Conservation (phyloP, 1,140 invertebrate species). For the Pseudomyrmex pallidus region DNA sequence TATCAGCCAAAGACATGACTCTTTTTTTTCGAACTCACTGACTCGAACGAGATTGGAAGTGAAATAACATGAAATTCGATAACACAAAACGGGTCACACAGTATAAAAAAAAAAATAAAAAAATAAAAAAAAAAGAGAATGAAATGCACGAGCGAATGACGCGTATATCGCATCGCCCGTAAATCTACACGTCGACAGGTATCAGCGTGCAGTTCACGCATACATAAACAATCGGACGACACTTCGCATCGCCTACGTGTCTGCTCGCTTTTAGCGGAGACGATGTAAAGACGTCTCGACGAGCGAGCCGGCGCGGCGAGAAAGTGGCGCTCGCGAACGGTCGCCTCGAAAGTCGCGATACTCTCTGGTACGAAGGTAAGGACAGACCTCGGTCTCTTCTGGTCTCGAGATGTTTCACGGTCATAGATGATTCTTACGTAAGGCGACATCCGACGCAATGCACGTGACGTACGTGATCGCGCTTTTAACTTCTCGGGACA, state of each 20-base stretch:
- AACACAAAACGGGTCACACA: slow-evolving; percentile 4
- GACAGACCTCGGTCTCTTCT: neutral
- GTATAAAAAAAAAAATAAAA: neutral
- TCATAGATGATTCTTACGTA: slow-evolving; percentile 9
- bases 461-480: slow-evolving; percentile 14
- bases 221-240: slow-evolving; percentile 52
- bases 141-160: neutral
- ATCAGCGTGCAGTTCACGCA: slow-evolving; percentile 32
- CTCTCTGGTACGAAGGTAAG: slow-evolving; percentile 18
- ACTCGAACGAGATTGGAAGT: neutral
- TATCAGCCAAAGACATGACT: too few relatives aligned
- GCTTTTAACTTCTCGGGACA: too few relatives aligned
- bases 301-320: slow-evolving; percentile 15
- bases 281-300: slow-evolving; percentile 13
- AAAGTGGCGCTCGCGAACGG: slow-evolving; percentile 23
- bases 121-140: neutral
- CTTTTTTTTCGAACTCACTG: neutral
- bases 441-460: neutral
- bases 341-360: neutral
- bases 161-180: slow-evolving; percentile 8
- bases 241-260: slow-evolving; percentile 17
- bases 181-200: slow-evolving; percentile 41
- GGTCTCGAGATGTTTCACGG: slow-evolving; percentile 5
- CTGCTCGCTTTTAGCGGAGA: slow-evolving; percentile 35
- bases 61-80: neutral